Base-by-base conservation (phyloP, 2,888 invertebrate genomes). In the Drosophila maculinotata region DNA sequence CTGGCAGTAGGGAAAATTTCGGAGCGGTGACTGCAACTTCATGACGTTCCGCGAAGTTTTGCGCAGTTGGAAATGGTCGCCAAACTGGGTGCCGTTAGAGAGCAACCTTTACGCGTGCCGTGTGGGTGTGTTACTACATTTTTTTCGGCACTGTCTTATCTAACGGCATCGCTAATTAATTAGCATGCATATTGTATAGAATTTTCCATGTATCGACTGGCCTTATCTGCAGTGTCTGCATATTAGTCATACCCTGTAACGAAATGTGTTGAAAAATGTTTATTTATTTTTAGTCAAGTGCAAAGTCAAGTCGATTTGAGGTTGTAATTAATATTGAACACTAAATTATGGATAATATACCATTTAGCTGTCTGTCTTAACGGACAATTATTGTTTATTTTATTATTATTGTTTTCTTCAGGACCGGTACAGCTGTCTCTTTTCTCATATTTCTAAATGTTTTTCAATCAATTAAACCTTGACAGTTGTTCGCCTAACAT, bases 101-200 rank as follows among this genome's bases (percentile, higher is more conserved):
- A 26, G 35, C 48, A 25, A 31, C 35, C 42, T 25, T 38, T 23
- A 58, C 14, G 36, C 30, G 23, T 53, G 23, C 30, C 14, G 42
- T 8, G 52, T 42, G 38, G 36, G 47, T 35, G 45, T 60, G 25
- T 35, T 60, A 53, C 4, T 15, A n/a, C 30, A 14, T 30, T 12
- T 26, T n/a, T 60, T 62, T 52, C 2, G 49, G 57, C 35, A 41
- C 12, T 52, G 20, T 66, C 31, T 67, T 74, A 79, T 77, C 84
- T 67, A 67, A 53, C 20, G 60, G 44, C 69, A 87, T 74, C 60
- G 39, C 58, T 56, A 71, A 85, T 85, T 83, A 79, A 85, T 83
- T 87, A 79, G 62, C 47, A 60, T 66, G 59, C 66, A 66, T 45
- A 49, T 47, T 51, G 51, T 35, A 36, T 26, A 38, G 35, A 57